These are phyloP conservation scores for Morpho deidamia DNA, from an alignment of 2,888 invertebrate species.

Conservation along the genomic window DNA sequence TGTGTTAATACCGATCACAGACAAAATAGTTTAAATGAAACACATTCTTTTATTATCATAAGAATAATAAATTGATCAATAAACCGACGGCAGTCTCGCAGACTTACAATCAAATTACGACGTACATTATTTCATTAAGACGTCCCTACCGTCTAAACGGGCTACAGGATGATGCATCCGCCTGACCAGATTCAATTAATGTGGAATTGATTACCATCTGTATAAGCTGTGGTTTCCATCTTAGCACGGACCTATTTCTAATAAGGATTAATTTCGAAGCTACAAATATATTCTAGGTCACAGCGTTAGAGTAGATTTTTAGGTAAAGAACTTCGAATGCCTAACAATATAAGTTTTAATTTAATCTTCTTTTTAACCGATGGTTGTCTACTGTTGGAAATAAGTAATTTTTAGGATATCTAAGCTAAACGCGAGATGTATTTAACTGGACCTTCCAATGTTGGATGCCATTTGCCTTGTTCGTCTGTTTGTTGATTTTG, in stretches of 20 bases:
- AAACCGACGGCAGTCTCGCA: slow-evolving; percentile 14
- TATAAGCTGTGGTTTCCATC: slow-evolving; percentile 45
- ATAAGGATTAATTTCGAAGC: slow-evolving; percentile 14
- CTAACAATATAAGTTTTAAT: no score
- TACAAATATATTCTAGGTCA: background rate
- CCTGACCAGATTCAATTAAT: slow-evolving; percentile 66
- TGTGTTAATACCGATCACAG: no score
- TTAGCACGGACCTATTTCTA: slow-evolving; percentile 20
- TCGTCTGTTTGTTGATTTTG: no score
- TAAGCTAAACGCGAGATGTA: no score
- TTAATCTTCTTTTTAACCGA: no score
- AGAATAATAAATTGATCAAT: slow-evolving; percentile 14
- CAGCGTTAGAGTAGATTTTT: background rate
- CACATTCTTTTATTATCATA: background rate
- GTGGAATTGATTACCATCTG: slow-evolving; percentile 60
- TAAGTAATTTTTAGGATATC: no score
- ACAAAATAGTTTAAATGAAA: no score
- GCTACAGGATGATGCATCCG: slow-evolving; percentile 50
- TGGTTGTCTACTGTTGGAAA: no score
- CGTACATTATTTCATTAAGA: slow-evolving; percentile 50
- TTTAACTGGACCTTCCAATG: no score
- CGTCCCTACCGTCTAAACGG: slow-evolving; percentile 31
- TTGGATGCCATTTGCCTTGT: no score
- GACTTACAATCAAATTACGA: slow-evolving; percentile 39
- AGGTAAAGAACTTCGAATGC: no score